Percentiles rank a stretch among this genome's conserved stretches.
phyloP scores from a whole-genome alignment of 1,140 invertebrate genomes.

The Drosophila parabipectinata region DNA sequence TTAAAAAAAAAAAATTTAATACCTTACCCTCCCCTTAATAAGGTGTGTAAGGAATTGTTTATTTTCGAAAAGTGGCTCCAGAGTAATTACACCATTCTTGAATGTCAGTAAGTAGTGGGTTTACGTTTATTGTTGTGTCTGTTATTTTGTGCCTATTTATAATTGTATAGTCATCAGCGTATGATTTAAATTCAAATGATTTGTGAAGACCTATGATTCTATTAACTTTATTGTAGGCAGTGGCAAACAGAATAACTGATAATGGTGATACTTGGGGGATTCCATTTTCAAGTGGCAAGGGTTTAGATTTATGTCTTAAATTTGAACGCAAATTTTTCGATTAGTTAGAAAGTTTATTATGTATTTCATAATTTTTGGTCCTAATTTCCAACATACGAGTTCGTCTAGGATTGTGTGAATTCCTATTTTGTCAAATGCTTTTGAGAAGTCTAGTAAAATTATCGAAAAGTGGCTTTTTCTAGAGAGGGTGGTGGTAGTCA shows the following conservation, averaged over 20 bases:
- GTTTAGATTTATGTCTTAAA: background rate
- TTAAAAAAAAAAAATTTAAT: no score
- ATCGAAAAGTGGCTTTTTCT: background rate
- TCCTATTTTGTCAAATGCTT: background rate
- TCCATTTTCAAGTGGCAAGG: background rate
- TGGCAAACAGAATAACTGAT: constrained; percentile 3
- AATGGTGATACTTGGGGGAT: constrained; percentile 3
- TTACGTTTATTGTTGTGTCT: background rate
- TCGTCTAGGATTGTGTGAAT: background rate
- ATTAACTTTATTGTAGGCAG: background rate
- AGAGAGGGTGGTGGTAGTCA: background rate
- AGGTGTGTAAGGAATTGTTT: constrained; percentile 1
- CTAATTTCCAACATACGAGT: background rate
- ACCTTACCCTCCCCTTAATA: background rate
- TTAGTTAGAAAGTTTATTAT: constrained; percentile 2
- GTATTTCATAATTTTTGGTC: constrained; percentile 1
- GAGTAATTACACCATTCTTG: background rate
- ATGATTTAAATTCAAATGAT: background rate
- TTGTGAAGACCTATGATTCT: background rate
- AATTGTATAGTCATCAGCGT: background rate
- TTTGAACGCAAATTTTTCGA: background rate
- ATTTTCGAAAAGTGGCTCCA: constrained; percentile 1
- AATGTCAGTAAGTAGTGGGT: background rate
- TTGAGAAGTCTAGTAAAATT: background rate
- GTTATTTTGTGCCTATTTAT: background rate